phyloP scores from a whole-genome alignment of 2,797 vertebrate species.

The Poeciliopsis paucimaculata region DNA sequence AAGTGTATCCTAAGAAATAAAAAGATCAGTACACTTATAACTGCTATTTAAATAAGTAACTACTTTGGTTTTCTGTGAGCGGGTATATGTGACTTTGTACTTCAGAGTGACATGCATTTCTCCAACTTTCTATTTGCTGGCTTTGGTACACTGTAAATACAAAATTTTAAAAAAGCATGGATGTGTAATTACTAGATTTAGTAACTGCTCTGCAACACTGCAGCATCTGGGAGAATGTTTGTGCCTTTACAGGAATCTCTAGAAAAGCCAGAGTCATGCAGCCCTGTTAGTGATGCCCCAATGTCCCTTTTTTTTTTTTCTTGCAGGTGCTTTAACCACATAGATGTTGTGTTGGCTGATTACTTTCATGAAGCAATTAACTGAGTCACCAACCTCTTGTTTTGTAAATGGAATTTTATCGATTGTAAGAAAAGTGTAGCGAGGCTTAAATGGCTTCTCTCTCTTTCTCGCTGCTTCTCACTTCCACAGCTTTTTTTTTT shows the following conservation, averaged over 20 bases:
- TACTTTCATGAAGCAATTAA: conserved; percentile 83
- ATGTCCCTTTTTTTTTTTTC: conserved; percentile 8
- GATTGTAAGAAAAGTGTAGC: conserved; percentile 81
- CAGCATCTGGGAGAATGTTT: neutral
- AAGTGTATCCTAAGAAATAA: conserved; percentile 46
- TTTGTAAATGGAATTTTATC: conserved; percentile 85
- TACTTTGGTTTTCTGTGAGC: conserved; percentile 12
- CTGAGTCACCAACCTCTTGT: conserved; percentile 74
- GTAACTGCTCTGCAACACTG: neutral
- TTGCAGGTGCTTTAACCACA: conserved; percentile 17
- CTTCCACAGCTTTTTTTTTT: conserved; percentile 64
- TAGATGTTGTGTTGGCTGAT: conserved; percentile 51
- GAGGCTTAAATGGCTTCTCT: conserved; percentile 79
- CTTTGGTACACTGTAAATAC: conserved; percentile 16
- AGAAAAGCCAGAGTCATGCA: neutral
- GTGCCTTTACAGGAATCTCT: conserved; percentile 2
- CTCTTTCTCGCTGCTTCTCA: conserved; percentile 73
- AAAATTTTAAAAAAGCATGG: neutral
- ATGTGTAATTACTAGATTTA: conserved; percentile 8
- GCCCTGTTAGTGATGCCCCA: neutral
- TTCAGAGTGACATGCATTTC: neutral
- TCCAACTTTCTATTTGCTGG: conserved; percentile 13
- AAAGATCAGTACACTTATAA: conserved; percentile 30
- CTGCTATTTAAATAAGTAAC: conserved; percentile 51
- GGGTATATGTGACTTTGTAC: conserved; percentile 29